Evolutionary conservation across 2,797 vertebrate species (phyloP), one percentile per base, ranked within the genome.

Genomic region (Emydoidea blandingii): DNA sequence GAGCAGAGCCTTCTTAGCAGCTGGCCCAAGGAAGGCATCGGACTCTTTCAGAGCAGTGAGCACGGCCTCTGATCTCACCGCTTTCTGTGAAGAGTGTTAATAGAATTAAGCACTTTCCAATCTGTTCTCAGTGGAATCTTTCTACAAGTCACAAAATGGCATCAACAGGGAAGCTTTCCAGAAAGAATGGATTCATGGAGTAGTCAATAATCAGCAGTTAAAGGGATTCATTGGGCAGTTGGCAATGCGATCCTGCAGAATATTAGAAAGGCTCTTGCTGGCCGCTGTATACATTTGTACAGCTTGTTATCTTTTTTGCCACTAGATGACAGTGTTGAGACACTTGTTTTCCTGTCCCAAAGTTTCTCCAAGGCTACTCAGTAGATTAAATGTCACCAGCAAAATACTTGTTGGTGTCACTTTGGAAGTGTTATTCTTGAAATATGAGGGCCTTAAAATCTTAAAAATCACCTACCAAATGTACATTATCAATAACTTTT

Each of bases 291-390:
- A 47, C 74, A 31, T 29, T 49, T 47, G 14, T 78, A 78, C 44
- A 29, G 72, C 62, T 14, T 81, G 0, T 0, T 5, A 7, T 1
- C 0, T 1, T 27, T 27, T 65, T 14, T 4, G 68, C 95, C 98
- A 96, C 97, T 97, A 98, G 98, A 95, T 98, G 98, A 47, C 98
- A 94, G 94, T 96, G 68, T 96, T 83, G 91, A 97, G 76, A 97
- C 94, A 92, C 8, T 97, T 91, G 83, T 86, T 96, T 88, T 84
- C 65, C 76, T 79, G 89, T 44, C 85, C 6, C 44, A 5, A 12
- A 1, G 1, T 57, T 76, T 18, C 37, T 16, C 68, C 53, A 18
- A 90, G 59, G 47, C 19, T 16, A 9, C 3, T 47, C 12, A 1
- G 65, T 79, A 87, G 88, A 65, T 0, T 3, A 37, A 62, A 53